A percentile compares a stretch with the other conserved stretches of the same genome.
phyloP scores from a whole-genome alignment of 2,888 invertebrate species.

The Aphodius sticticus region DNA sequence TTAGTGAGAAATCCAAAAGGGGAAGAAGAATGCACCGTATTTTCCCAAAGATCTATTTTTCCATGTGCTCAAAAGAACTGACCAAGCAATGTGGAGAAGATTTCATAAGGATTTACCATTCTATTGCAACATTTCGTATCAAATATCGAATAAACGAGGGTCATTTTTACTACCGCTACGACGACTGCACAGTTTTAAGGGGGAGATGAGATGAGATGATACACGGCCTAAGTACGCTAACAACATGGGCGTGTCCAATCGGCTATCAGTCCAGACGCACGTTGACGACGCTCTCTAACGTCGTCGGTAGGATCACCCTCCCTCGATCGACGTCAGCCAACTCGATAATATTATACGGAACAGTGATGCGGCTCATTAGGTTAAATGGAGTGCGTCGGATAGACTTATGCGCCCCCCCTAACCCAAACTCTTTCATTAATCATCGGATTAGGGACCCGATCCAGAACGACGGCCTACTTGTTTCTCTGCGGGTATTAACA shows the following conservation, averaged over 20 bases:
- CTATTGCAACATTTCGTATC: background rate
- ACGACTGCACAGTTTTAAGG: background rate
- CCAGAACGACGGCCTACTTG: constrained; percentile 12
- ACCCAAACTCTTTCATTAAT: constrained; percentile 20
- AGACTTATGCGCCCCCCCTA: constrained; percentile 51
- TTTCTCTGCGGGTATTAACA: constrained; percentile 16
- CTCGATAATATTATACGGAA: constrained; percentile 35
- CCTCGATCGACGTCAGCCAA: background rate
- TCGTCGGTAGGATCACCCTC: constrained; percentile 5
- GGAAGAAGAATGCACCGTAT: no score
- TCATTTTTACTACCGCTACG: background rate
- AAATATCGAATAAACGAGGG: background rate
- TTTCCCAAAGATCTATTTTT: no score
- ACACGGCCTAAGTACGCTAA: constrained; percentile 6
- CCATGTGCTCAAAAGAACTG: no score
- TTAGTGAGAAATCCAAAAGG: no score
- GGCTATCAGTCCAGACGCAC: background rate
- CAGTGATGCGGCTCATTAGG: constrained; percentile 58
- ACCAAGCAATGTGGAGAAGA: no score
- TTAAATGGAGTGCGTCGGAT: constrained; percentile 61
- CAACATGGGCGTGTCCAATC: constrained; percentile 20
- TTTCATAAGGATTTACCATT: background rate
- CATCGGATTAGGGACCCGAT: constrained; percentile 24
- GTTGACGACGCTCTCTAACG: background rate
- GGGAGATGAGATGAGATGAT: constrained; percentile 4